Evolutionary conservation across 2,797 vertebrate genomes (phyloP), one percentile per base, ranked within the genome.

Genomic region (Mormyrops boulengeri): DNA sequence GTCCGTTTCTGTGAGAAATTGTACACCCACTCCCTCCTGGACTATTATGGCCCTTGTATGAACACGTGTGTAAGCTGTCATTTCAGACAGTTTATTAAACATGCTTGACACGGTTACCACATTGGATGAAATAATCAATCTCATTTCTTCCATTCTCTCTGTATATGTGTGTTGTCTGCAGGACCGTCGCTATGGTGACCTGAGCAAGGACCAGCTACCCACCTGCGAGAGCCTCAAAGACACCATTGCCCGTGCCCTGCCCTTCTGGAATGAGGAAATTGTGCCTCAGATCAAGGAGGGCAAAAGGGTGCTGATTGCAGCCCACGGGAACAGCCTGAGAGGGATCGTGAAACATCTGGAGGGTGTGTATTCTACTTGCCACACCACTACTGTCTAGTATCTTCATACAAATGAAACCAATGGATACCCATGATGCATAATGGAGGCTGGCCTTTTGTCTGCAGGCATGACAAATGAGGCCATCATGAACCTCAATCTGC

Each of bases 401-500:
- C 73, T 80, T 47, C 19, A 44, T 41, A 80, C 38, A 80, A 38
- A 80, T 44, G 0, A 80, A 80, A 80, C 73, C 73, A 44, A 1
- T 80, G 6, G n/a, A n/a, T 80, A 80, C 17, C 38, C 38, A 80
- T 80, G 38, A 47, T 80, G 34, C n/a, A 57, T 49, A 85, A n/a
- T 26, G 14, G 50, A 4, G 52, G n/a, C 88, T 91, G 34, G 90
- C 14, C 89, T 90, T 6, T 88, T 49, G 44, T 92, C 92, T 47
- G 1, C 89, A 98, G 98, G 97, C 91, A 97, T 99, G 96, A 97
- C 98, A 0, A 97, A 98, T 91, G 97, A 97, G 92, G 97, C 96
- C 88, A 99, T 98, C 94, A 98, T 99, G 98, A 97, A 98, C 91
- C 95, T 99, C 92, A 99, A 98, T 93, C 95, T 99, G 92, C 98